Evolutionary conservation across 2,797 vertebrate species (phyloP), one percentile per base, ranked within the genome.

Genomic region (Lithobates pipiens): DNA sequence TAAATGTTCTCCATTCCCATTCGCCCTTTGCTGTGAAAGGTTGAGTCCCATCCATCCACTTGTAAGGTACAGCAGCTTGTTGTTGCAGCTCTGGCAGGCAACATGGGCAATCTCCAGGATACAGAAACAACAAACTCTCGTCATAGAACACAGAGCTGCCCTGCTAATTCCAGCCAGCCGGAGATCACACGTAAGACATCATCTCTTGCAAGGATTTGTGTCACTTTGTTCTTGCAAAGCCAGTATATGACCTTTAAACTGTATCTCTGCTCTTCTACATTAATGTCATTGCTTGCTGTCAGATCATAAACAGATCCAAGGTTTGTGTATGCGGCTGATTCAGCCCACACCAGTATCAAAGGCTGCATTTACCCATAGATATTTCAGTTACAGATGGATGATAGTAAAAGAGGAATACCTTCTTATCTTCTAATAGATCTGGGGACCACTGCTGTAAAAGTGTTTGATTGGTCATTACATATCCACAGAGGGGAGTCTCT

Each of bases 61-160:
- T 1, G 10, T 23, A 8, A 6, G 54, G 21, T 61, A 5, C 6
- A 61, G 18, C 54, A 61, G 21, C 21, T 61, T 61, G 54, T 61
- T 16, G 50, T 23, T 61, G 4, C 50, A 29, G 34, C 25, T 13
- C 44, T 57, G 11, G 23, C 50, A 39, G 32, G 25, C 15, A 27
- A n/a, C 39, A 27, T 70, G 65, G 5, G 11, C 16, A 6, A 76
- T 85, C 15, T 73, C 83, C 69, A 73, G 34, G 83, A 32, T 73
- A 79, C 83, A 34, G n/a, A 57, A 32, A 82, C 75, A 84, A 84
- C 82, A 84, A 84, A 84, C 75, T 65, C 70, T n/a, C 15, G 15
- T 21, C 23, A 27, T 3, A 63, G 36, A 27, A 81, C 50, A 80
- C 36, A 63, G 74, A n/a, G 46, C 36, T 9, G 54, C 15, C 27